Conservation (phyloP, 2,888 invertebrate species). For the Polydrusus pterygomalis region DNA sequence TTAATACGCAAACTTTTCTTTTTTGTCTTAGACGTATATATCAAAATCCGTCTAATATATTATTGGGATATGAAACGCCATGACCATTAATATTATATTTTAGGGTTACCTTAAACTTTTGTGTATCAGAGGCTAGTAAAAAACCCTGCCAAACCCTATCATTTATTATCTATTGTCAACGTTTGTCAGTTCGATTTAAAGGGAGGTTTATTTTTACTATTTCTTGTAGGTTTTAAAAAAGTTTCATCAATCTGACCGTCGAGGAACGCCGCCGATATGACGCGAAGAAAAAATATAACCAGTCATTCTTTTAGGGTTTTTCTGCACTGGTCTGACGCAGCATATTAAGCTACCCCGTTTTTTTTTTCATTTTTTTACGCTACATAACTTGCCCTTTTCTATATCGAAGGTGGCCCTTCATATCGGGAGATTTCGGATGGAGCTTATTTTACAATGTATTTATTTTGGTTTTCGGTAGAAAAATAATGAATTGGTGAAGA, state of each 20-base stretch:
- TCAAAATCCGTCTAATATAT: neutral
- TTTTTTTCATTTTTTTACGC: slow-evolving; percentile 65
- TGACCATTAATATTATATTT: slow-evolving; percentile 52
- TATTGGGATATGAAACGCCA: slow-evolving; percentile 3
- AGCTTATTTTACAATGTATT: slow-evolving; percentile 31
- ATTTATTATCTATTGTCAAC: slow-evolving; percentile 67
- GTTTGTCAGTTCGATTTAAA: slow-evolving; percentile 66
- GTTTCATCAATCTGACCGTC: slow-evolving; percentile 67
- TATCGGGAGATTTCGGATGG: slow-evolving; percentile 23
- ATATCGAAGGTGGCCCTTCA: slow-evolving; percentile 41
- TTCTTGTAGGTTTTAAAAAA: slow-evolving; percentile 67
- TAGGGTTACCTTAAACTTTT: slow-evolving; percentile 53
- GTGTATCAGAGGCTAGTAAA: slow-evolving; percentile 45
- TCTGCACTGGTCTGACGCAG: slow-evolving; percentile 69
- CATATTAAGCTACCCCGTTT: slow-evolving; percentile 58
- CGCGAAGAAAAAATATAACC: slow-evolving; percentile 66
- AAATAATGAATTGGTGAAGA: slow-evolving; percentile 14
- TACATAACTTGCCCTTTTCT: slow-evolving; percentile 67
- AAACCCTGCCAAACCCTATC: slow-evolving; percentile 57
- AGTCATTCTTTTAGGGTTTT: slow-evolving; percentile 68
- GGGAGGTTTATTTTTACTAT: slow-evolving; percentile 68
- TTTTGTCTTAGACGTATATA: neutral
- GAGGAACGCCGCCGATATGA: slow-evolving; percentile 61
- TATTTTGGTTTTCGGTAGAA: neutral
- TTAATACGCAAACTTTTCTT: neutral